Conservation (phyloP, 2,797 vertebrate species). For the Alcedo quadribrachys region DNA sequence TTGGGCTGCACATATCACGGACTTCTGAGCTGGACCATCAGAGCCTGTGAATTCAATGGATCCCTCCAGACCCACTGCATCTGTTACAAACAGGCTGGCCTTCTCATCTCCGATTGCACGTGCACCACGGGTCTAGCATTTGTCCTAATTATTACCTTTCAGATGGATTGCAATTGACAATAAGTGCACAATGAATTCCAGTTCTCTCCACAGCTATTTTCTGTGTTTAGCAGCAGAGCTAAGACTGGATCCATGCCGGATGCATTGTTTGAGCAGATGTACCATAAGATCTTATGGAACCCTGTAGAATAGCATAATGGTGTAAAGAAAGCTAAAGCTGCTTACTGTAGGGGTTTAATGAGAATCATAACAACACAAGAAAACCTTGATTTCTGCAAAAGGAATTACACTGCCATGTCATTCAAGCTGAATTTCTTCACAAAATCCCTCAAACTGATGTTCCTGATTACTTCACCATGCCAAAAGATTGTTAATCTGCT, state of each 20-base stretch:
- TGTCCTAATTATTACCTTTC: conserved; percentile 40
- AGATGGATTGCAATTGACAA: not conserved
- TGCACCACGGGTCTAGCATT: not conserved
- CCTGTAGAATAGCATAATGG: conserved; percentile 5
- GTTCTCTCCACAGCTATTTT: conserved; percentile 28
- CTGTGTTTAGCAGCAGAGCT: conserved; percentile 20
- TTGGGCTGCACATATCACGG: too few species aligned
- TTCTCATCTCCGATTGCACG: not conserved
- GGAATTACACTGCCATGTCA: not conserved
- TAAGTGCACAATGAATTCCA: not conserved
- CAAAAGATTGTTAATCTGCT: conserved; percentile 23
- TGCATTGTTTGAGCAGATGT: conserved; percentile 60
- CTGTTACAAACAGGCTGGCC: not conserved
- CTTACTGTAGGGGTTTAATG: not conserved
- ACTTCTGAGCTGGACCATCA: not conserved
- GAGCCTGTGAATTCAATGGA: not conserved
- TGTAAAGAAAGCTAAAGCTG: conserved; percentile 35
- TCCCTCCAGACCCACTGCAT: not conserved
- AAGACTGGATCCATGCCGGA: not conserved
- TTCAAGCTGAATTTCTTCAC: conserved; percentile 9
- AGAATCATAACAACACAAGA: not conserved
- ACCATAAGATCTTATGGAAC: conserved; percentile 26
- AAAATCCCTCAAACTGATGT: conserved; percentile 48
- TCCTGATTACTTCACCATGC: conserved; percentile 13
- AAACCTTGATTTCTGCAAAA: conserved; percentile 41